A percentile compares a stretch with the other conserved stretches of the same genome.
Conservation (phyloP, 2,113 vertebrate species). For the Acanthisitta chloris region DNA sequence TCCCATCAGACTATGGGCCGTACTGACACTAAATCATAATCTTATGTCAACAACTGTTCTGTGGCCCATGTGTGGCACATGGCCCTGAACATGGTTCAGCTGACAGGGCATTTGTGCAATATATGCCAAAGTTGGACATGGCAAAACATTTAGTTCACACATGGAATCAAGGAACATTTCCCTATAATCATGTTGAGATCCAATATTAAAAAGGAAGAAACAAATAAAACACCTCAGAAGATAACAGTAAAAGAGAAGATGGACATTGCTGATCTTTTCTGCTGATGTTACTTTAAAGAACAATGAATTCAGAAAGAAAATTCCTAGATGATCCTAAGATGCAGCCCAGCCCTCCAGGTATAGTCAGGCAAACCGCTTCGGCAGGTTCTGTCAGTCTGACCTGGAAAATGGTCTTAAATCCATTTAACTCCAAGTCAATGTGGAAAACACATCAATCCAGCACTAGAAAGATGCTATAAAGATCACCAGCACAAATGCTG, state of each 20-base stretch:
- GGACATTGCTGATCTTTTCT: neutral
- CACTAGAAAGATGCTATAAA: neutral
- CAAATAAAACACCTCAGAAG: neutral
- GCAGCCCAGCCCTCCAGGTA: neutral
- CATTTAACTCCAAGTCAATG: neutral
- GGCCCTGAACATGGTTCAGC: neutral
- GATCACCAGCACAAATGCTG: neutral
- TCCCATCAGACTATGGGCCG: neutral
- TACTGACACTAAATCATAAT: neutral
- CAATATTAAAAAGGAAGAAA: neutral
- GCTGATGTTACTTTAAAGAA: neutral
- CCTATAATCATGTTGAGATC: neutral
- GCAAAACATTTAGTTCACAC: neutral
- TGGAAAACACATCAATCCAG: slow-evolving; percentile 28
- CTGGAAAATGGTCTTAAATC: neutral
- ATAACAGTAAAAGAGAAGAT: neutral
- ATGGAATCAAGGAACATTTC: fast-evolving
- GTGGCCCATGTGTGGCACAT: neutral
- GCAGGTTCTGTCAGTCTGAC: neutral
- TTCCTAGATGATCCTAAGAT: neutral
- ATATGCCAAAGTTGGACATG: neutral
- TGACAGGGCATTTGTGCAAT: neutral
- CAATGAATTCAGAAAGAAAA: neutral
- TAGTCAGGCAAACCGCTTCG: neutral
- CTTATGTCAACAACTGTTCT: neutral